These are phyloP conservation scores for Eunapius fragilis DNA, from an alignment of 37 sponge, comb jelly and placozoan genomes.

Conservation along the genomic window DNA sequence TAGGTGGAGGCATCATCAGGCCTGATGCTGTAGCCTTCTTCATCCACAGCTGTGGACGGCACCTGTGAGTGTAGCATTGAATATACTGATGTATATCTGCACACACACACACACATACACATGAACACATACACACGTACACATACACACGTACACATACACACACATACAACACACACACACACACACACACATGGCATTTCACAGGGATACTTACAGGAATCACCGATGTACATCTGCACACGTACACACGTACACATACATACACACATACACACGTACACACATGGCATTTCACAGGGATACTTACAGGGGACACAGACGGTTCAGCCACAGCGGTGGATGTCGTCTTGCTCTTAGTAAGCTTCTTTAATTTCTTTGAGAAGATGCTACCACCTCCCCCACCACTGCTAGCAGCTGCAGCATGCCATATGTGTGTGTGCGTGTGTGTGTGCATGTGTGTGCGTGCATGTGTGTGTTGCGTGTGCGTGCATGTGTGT, in stretches of 20 bases:
- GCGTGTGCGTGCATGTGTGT: too few relatives aligned
- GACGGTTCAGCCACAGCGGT: not conserved
- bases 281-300: too few relatives aligned
- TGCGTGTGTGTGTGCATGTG: too few relatives aligned
- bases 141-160: too few relatives aligned
- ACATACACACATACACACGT: too few relatives aligned
- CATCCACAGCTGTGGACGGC: conserved; percentile 64
- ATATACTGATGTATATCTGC: not conserved
- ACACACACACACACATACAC: not conserved
- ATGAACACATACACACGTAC: not conserved
- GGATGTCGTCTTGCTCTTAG: not conserved
- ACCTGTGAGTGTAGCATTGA: not conserved
- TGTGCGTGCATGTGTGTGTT: too few relatives aligned
- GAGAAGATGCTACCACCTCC: not conserved
- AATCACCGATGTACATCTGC: not conserved
- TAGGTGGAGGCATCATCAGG: conserved; percentile 76
- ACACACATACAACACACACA: not conserved
- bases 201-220: not conserved
- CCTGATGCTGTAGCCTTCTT: conserved; percentile 86
- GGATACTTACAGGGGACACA: not conserved
- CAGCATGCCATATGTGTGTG: not conserved
- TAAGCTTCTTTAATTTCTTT: not conserved
- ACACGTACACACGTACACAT: not conserved
- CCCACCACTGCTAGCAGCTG: not conserved
- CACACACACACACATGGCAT: too few relatives aligned